Base-by-base conservation (phyloP, 2,113 vertebrate genomes). In the Nasalis larvatus region DNA sequence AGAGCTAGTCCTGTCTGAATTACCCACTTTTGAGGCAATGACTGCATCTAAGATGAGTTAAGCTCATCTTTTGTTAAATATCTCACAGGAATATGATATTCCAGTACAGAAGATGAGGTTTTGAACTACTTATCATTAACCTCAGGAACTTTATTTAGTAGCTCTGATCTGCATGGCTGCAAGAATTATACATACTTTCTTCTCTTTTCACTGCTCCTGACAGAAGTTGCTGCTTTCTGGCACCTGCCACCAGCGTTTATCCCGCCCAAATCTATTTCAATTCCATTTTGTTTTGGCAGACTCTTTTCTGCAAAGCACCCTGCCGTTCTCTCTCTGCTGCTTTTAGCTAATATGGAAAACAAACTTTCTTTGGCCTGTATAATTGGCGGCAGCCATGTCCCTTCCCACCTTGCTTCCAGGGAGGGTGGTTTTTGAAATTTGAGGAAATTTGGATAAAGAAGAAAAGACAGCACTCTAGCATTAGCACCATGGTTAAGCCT, bases 251-350 rank as follows among this genome's bases (percentile, higher is more conserved):
- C 35, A 58, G 32, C 89, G 20, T 49, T 74, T 91, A 66, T 47
- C 63, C 73, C 35, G 63, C 80, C 74, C 60, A 49, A 49, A 25
- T 86, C 73, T 86, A 69, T 80, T 86, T 80, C 69, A 83, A 66
- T 89, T 68, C 76, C 12, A 73, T 80, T 86, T 89, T 63, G 74
- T 91, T 73, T 74, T 80, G 88, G 90, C 90, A 91, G 66, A 78
- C 69, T 25, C 6, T 17, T 66, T 40, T 17, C 83, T 86, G 52
- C 52, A 91, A 47, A 89, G 89, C 82, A 49, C 89, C 88, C 86
- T 76, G 10, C 94, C 0, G 21, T 30, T 42, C 68, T n/a, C 66
- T 82, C 73, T 77, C 86, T 60, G 86, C 68, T 86, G 86, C n/a
- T 93, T 91, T 92, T 60, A 94, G 73, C 71, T 17, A 81, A 81